These are phyloP conservation scores for Bergia sp. DNA, from an alignment of 92 coral and sea anemone genomes.

Conservation along the genomic window DNA sequence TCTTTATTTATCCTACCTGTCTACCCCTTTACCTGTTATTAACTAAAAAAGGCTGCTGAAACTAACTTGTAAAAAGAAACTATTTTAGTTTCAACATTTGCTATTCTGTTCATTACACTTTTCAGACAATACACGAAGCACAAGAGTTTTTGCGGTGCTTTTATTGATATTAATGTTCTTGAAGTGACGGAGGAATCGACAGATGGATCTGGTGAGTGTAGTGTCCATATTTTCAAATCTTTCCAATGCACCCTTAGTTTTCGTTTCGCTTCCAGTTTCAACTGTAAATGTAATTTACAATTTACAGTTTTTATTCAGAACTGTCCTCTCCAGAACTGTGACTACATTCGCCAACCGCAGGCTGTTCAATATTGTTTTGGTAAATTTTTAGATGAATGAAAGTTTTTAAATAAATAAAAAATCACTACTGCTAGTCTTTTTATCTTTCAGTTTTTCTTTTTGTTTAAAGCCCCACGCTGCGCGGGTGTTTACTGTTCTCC, in stretches of 20 bases:
- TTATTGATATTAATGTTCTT: slow-evolving; percentile 73
- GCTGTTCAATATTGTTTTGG: neutral
- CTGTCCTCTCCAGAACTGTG: neutral
- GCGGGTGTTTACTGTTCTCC: neutral
- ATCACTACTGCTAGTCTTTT: neutral
- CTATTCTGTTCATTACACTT: neutral
- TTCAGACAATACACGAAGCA: slow-evolving; percentile 87
- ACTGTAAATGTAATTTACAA: neutral
- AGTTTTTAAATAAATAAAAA: no score
- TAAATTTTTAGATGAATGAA: no score
- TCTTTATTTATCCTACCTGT: neutral
- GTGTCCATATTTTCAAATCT: neutral
- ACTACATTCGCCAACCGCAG: neutral
- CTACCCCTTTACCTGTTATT: neutral
- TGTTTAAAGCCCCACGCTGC: neutral
- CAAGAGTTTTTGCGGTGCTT: slow-evolving; percentile 86
- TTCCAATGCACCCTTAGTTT: neutral
- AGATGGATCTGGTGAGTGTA: slow-evolving; percentile 90
- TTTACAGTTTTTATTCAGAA: neutral
- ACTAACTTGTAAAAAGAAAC: neutral
- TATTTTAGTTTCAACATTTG: neutral
- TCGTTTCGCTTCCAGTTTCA: neutral
- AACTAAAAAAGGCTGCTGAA: neutral
- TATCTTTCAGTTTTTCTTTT: neutral
- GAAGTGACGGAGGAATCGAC: slow-evolving; percentile 94